Evolutionary conservation across 2,888 invertebrate species (phyloP).

Genomic region (Macrophya annulata): DNA sequence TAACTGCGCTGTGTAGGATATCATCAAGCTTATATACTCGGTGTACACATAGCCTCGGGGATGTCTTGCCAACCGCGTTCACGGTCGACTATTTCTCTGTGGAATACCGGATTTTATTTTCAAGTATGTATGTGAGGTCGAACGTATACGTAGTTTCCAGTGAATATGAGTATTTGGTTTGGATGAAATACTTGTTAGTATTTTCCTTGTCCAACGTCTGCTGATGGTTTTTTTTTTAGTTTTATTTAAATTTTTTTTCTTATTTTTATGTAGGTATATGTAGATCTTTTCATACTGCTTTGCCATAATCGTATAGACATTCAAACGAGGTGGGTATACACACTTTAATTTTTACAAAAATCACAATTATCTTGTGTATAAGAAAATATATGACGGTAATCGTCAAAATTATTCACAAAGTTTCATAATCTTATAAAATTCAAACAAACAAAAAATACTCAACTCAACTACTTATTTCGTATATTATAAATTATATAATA

Average conservation of each 20-base stretch:
- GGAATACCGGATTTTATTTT: conserved; percentile 30
- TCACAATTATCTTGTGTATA: background rate
- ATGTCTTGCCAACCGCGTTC: conserved; percentile 27
- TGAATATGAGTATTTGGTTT: background rate
- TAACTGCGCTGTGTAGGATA: conserved; percentile 13
- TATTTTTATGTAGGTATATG: background rate
- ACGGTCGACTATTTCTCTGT: conserved; percentile 19
- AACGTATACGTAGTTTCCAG: background rate
- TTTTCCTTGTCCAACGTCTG: background rate
- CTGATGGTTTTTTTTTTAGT: background rate
- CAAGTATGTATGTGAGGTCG: background rate
- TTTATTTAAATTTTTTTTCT: background rate
- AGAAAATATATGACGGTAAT: background rate
- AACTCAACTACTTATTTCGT: background rate
- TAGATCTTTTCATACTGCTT: background rate
- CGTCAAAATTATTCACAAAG: background rate
- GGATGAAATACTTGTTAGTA: background rate
- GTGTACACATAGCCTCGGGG: conserved; percentile 19
- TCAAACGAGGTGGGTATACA: background rate
- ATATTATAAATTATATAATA: too few relatives aligned
- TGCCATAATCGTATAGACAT: background rate
- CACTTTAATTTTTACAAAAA: background rate
- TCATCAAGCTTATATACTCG: conserved; percentile 43
- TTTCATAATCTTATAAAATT: background rate
- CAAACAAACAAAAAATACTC: background rate